These are phyloP conservation scores for Bombyx mandarina DNA, from an alignment of 1,140 invertebrate genomes.

Conservation along the genomic window DNA sequence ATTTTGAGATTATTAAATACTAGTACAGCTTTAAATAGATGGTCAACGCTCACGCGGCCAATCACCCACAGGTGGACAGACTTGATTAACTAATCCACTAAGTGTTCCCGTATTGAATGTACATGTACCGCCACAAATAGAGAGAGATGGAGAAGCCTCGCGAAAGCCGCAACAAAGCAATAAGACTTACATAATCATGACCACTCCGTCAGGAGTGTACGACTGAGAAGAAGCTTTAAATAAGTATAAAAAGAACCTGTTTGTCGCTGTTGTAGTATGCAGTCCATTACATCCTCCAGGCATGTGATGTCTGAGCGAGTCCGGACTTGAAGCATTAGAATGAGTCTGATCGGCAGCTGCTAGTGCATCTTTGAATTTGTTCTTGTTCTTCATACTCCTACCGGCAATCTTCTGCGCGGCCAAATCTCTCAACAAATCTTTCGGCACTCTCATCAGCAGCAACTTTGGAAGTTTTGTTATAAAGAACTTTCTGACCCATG, in stretches of 20 bases:
- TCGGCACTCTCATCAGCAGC: constrained; percentile 88
- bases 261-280: constrained; percentile 80
- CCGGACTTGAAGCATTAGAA: constrained; percentile 81
- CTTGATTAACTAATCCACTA: too few relatives aligned
- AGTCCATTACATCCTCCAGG: constrained; percentile 83
- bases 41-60: too few relatives aligned
- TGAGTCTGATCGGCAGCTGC: constrained; percentile 77
- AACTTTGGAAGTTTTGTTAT: constrained; percentile 87
- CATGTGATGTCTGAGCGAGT: constrained; percentile 77
- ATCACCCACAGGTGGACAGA: too few relatives aligned
- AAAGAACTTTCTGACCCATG: constrained; percentile 91
- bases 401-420: constrained; percentile 83
- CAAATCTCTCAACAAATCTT: constrained; percentile 83
- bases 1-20: too few relatives aligned
- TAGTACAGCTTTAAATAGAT: too few relatives aligned
- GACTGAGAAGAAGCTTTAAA: not conserved
- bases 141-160: too few relatives aligned
- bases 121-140: too few relatives aligned
- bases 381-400: constrained; percentile 70
- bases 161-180: too few relatives aligned
- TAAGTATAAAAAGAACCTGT: constrained; percentile 63
- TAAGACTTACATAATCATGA: too few relatives aligned
- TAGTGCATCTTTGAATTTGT: constrained; percentile 78
- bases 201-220: too few relatives aligned
- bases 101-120: too few relatives aligned